Percentiles rank a stretch among this genome's conserved stretches.
These are phyloP conservation scores for Caenorhabditis afra DNA, from an alignment of 2,888 invertebrate genomes.

Conservation along the genomic window DNA sequence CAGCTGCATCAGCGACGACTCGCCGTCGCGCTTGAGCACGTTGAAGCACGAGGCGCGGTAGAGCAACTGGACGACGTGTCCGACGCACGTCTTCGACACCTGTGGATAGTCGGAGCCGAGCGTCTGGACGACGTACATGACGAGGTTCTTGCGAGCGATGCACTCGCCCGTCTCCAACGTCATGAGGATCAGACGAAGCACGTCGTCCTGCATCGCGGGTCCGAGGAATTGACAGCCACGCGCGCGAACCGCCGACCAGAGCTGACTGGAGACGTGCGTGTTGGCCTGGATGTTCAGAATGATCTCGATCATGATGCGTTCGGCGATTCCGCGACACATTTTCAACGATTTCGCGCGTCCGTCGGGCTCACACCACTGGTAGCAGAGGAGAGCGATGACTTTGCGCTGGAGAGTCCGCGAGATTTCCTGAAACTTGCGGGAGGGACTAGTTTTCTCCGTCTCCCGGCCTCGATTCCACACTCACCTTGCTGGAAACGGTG, in stretches of 20 bases:
- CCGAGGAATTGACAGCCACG: conserved; percentile 98
- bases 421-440: conserved; percentile 81
- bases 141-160: conserved; percentile 84
- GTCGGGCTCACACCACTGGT: conserved; percentile 92
- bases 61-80: conserved; percentile 97
- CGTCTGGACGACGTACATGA: conserved; percentile 98
- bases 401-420: conserved; percentile 97
- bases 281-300: conserved; percentile 93
- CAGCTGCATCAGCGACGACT: conserved; percentile 95
- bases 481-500: conserved; percentile 72
- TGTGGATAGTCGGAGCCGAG: conserved; percentile 88
- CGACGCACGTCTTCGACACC: conserved; percentile 96
- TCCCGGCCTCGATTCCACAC: background rate
- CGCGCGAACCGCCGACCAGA: conserved; percentile 97
- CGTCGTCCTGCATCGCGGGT: conserved; percentile 99
- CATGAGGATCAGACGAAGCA: conserved; percentile 89
- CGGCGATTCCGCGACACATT: conserved; percentile 93
- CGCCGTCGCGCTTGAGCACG: conserved; percentile 89
- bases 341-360: conserved; percentile 82
- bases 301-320: conserved; percentile 85
- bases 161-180: conserved; percentile 88
- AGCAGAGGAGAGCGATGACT: conserved; percentile 92
- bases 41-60: conserved; percentile 99
- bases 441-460: background rate
- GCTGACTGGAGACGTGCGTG: conserved; percentile 92